A percentile compares a stretch with the other conserved stretches of the same genome.
phyloP scores from a whole-genome alignment of 2,888 invertebrate species.

The Apodemia mormo region DNA sequence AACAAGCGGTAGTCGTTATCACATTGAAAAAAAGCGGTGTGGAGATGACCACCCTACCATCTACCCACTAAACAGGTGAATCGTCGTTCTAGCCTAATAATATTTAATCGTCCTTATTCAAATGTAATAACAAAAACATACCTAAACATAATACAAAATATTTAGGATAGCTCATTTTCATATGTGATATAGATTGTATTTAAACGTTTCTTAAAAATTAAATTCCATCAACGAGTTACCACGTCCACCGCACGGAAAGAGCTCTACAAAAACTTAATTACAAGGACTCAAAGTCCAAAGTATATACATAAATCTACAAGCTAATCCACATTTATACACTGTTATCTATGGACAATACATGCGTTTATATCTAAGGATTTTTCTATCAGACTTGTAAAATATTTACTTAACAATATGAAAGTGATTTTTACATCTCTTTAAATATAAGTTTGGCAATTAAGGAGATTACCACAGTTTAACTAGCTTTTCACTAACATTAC shows the following conservation, averaged over 20 bases:
- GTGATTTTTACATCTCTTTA: conserved; percentile 21
- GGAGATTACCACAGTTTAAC: conserved; percentile 79
- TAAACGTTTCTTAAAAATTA: too few species aligned
- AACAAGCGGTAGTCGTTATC: too few species aligned
- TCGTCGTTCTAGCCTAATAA: too few species aligned
- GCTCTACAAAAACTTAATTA: conserved; percentile 4
- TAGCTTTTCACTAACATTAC: conserved; percentile 41
- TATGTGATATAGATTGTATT: too few species aligned
- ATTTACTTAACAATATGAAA: conserved; percentile 21
- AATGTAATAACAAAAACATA: too few species aligned
- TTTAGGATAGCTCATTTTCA: too few species aligned
- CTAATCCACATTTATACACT: background rate
- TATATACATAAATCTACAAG: conserved; percentile 10
- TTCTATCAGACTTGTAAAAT: conserved; percentile 12
- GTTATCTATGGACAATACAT: conserved; percentile 3
- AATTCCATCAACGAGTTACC: background rate
- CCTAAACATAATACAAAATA: too few species aligned
- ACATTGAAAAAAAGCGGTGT: too few species aligned
- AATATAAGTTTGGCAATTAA: conserved; percentile 79
- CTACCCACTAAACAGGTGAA: too few species aligned
- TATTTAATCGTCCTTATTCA: too few species aligned
- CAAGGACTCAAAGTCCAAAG: conserved; percentile 4
- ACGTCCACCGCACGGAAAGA: conserved; percentile 8
- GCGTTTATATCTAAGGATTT: background rate
- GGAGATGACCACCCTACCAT: too few species aligned